These are phyloP conservation scores for Platyscelio sp. DNA, from an alignment of 2,888 invertebrate genomes.

Conservation along the genomic window DNA sequence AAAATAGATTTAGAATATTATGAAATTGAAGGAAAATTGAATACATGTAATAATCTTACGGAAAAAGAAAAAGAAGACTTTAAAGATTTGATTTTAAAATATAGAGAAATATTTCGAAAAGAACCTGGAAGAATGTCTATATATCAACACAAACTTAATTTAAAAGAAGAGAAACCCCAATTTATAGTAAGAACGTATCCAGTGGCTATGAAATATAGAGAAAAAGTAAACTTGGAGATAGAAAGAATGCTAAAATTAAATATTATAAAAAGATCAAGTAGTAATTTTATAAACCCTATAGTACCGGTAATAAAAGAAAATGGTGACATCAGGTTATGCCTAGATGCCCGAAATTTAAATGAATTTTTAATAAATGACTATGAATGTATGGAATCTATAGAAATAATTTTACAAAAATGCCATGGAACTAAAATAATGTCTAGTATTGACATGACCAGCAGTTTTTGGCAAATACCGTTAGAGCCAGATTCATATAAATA, in stretches of 20 bases:
- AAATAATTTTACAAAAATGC: not conserved
- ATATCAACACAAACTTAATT: not conserved
- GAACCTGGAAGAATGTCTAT: not conserved
- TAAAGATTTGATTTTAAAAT: no score
- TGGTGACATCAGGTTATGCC: not conserved
- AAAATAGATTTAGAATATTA: no score
- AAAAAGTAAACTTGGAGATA: not conserved
- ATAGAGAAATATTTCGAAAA: not conserved
- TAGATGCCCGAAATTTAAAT: constrained; percentile 14
- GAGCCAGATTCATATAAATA: not conserved
- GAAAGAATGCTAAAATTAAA: not conserved
- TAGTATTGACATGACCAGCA: not conserved
- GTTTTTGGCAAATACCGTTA: constrained; percentile 15
- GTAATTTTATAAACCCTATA: not conserved
- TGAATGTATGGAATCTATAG: constrained; percentile 3
- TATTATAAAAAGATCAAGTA: not conserved
- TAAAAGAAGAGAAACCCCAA: not conserved
- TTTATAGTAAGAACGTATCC: not conserved
- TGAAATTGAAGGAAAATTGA: no score
- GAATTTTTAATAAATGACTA: not conserved
- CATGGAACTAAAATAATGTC: not conserved
- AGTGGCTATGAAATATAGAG: not conserved
- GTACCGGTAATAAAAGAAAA: constrained; percentile 2
- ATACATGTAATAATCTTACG: no score
- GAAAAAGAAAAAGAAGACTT: no score